Evolutionary conservation across 2,797 vertebrate species (phyloP).

Genomic region (Momotus momota): DNA sequence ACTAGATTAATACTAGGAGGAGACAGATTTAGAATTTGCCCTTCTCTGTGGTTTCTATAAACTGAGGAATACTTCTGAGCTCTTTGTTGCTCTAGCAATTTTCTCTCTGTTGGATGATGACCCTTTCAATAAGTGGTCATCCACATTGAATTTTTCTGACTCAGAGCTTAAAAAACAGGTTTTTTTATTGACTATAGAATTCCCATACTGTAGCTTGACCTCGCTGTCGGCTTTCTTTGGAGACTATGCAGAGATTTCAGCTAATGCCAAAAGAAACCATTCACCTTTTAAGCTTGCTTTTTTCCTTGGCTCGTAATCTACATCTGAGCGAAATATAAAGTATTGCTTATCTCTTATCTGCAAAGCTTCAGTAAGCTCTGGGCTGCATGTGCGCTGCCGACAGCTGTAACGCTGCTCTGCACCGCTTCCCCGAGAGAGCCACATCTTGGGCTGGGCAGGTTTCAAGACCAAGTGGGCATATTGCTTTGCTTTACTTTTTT

Average conservation of each 20-base stretch:
- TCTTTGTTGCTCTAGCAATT: constrained; percentile 68
- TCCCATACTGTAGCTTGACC: constrained; percentile 56
- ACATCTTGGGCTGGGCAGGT: rapidly evolving
- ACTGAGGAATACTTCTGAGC: constrained; percentile 41
- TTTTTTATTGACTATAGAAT: constrained; percentile 54
- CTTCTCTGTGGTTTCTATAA: constrained; percentile 58
- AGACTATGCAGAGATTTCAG: constrained; percentile 54
- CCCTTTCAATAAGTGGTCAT: constrained; percentile 71
- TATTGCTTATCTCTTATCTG: constrained; percentile 59
- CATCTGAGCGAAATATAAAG: constrained; percentile 33
- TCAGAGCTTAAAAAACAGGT: constrained; percentile 39
- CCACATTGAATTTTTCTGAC: constrained; percentile 60
- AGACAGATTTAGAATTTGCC: constrained; percentile 49
- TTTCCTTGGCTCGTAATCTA: constrained; percentile 49
- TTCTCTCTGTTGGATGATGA: constrained; percentile 69
- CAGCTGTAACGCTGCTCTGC: neutral
- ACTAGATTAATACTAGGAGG: constrained; percentile 41
- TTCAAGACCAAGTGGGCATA: neutral
- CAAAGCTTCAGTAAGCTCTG: constrained; percentile 10
- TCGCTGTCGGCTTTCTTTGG: constrained; percentile 44
- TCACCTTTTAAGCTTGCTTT: constrained; percentile 69
- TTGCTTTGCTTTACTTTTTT: neutral
- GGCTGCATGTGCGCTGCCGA: neutral
- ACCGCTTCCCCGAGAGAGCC: rapidly evolving
- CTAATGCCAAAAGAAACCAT: constrained; percentile 53